A percentile compares a stretch with the other conserved stretches of the same genome.
Conservation (phyloP, 2,797 vertebrate species). For the Microctenopoma lineatum region DNA sequence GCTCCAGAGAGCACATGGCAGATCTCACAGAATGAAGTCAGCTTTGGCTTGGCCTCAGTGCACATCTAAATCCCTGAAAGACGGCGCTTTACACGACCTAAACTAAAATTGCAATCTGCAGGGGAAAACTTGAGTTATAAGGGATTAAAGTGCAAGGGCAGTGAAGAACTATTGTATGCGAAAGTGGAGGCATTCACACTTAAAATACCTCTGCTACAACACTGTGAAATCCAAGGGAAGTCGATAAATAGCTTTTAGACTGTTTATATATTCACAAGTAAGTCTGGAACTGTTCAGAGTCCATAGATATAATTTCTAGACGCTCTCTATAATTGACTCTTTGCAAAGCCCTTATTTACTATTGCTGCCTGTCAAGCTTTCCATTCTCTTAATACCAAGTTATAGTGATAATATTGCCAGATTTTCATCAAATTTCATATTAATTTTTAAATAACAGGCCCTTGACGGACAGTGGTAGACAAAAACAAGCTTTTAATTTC, state of each 20-base stretch:
- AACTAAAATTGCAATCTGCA: constrained; percentile 37
- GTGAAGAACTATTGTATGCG: constrained; percentile 5
- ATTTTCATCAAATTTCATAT: not conserved
- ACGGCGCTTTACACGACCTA: constrained; percentile 25
- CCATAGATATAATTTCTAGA: not conserved
- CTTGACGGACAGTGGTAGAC: not conserved
- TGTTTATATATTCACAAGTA: constrained; percentile 28
- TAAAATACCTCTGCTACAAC: not conserved
- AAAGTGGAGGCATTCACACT: constrained; percentile 7
- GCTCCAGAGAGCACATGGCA: constrained; percentile 13
- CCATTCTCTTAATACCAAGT: not conserved
- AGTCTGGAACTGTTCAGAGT: not conserved
- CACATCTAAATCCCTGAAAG: constrained; percentile 21
- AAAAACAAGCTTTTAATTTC: not conserved
- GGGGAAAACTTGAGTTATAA: constrained; percentile 7
- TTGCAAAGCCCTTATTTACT: not conserved
- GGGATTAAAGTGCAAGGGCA: not conserved
- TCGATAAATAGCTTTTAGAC: constrained; percentile 14
- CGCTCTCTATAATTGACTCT: not conserved
- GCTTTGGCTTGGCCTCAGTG: constrained; percentile 13
- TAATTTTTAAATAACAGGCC: too few species aligned
- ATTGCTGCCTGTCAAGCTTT: not conserved
- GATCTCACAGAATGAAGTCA: constrained; percentile 31
- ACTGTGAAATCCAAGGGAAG: constrained; percentile 8
- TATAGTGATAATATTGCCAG: not conserved